Base-by-base conservation (phyloP, 2,888 invertebrate genomes). In the Cyclophora punctaria region DNA sequence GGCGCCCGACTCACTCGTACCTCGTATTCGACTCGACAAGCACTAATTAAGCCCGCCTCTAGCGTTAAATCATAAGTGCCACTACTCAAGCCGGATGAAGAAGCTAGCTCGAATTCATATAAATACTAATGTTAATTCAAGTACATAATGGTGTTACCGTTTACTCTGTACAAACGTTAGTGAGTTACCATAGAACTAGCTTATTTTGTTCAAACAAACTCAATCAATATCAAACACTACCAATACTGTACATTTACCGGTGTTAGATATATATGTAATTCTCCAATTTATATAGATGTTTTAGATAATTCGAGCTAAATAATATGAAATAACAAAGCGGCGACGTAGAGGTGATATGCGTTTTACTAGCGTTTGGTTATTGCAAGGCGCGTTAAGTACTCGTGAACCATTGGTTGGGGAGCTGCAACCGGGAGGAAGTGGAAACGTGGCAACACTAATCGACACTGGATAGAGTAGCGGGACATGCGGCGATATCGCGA, bases 81-180 rank as follows among this genome's bases (percentile, higher is more conserved):
- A 73, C 80, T 82, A 83, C 73, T 55, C 49, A 83, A 82, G 83
- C 83, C 68, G 68, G 66, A 70, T 78, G 75, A 67, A 71, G 57
- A 84, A 80, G 79, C 79, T 73, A 78, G 78, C 77, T 76, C 70
- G 63, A 71, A 66, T 37, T 37, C 37, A 5, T 37, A 37, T 20
- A 20, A 20, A 20, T 20, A 37, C 37, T 37, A 37, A 60, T 59
- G 57, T 63, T 59, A 64, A 57, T 59, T 60, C 48, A 58, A 52
- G 55, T 55, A 55, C 50, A 52, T 55, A 55, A 55, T 65, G 65
- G 62, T 59, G 57, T 60, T 60, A 58, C 60, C 61, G 62, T 60
- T 57, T 54, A 57, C 52, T 52, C 48, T 37, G 4, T 37, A 44
- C 50, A 61, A 55, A 58, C 48, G 46, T 55, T 57, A 58, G 56